A percentile compares a stretch with the other conserved stretches of the same genome.
These are phyloP conservation scores for Enteromius radiatus DNA, from an alignment of 2,797 vertebrate species.

Conservation along the genomic window DNA sequence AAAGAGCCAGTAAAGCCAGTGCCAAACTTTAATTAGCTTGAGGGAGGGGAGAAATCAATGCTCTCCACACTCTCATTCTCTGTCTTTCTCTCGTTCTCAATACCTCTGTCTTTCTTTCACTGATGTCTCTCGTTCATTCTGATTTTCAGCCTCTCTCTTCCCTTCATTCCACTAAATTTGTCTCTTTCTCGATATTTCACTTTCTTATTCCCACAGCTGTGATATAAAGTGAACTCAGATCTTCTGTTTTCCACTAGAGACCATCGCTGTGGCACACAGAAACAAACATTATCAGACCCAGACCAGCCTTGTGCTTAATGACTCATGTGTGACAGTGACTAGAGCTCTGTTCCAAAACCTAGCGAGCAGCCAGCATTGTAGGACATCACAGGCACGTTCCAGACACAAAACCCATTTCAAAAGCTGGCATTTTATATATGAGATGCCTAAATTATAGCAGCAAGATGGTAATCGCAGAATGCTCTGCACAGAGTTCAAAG, in stretches of 20 bases:
- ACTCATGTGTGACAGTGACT: slow-evolving; percentile 36
- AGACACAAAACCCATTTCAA: slow-evolving; percentile 9
- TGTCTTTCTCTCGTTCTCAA: slow-evolving; percentile 42
- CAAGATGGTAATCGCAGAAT: slow-evolving; percentile 8
- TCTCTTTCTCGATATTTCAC: slow-evolving; percentile 5
- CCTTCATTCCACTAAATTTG: not conserved
- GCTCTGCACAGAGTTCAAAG: not conserved
- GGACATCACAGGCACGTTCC: slow-evolving; percentile 9
- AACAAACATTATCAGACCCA: slow-evolving; percentile 29
- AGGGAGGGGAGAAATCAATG: slow-evolving; percentile 74
- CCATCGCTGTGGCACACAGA: slow-evolving; percentile 12
- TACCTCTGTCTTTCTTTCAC: slow-evolving; percentile 25
- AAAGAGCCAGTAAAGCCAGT: slow-evolving; percentile 59
- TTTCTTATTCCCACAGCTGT: slow-evolving; percentile 15
- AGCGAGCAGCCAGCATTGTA: slow-evolving; percentile 25
- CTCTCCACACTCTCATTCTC: slow-evolving; percentile 62
- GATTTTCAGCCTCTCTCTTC: slow-evolving; percentile 24
- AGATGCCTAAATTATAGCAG: not conserved
- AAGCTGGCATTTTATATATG: not conserved
- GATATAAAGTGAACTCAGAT: slow-evolving; percentile 6
- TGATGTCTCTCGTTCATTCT: slow-evolving; percentile 27
- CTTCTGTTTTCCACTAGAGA: slow-evolving; percentile 23
- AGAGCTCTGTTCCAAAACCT: slow-evolving; percentile 15
- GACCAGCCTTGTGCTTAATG: slow-evolving; percentile 39
- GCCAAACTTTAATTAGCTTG: slow-evolving; percentile 74